Conservation (phyloP, 2,888 invertebrate genomes). For the Hedychridium roseum region DNA sequence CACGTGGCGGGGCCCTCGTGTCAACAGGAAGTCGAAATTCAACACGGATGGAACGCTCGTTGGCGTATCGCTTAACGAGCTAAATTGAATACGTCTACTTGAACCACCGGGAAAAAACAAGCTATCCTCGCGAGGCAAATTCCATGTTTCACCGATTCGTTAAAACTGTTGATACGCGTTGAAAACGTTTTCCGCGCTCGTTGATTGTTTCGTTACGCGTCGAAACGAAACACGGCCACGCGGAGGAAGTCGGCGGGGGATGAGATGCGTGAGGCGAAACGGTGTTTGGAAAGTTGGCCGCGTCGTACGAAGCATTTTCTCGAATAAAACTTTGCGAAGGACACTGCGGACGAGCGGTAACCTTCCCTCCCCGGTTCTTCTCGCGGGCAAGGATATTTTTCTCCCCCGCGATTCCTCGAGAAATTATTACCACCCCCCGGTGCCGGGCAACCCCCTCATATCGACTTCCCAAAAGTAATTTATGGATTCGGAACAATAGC, state of each 20-base stretch:
- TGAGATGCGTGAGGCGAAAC: conserved; percentile 17
- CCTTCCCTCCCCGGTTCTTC: conserved; percentile 8
- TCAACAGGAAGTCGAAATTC: too few relatives aligned
- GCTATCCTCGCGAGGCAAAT: background rate
- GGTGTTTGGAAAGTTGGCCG: conserved; percentile 34
- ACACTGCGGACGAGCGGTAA: conserved; percentile 5
- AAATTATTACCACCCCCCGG: conserved; percentile 28
- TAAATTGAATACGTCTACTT: too few relatives aligned
- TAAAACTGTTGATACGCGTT: too few relatives aligned
- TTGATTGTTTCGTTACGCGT: background rate
- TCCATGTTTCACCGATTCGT: too few relatives aligned
- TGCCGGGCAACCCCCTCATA: conserved; percentile 1
- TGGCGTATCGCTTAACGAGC: too few relatives aligned
- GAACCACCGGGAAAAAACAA: background rate
- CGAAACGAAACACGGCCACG: background rate
- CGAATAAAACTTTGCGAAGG: conserved; percentile 17
- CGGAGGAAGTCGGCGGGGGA: conserved; percentile 1
- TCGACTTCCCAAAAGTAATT: conserved; percentile 27
- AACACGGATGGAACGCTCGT: too few relatives aligned
- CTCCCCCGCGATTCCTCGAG: conserved; percentile 19
- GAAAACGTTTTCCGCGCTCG: too few relatives aligned
- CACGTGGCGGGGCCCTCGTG: too few relatives aligned
- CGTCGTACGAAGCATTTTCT: conserved; percentile 27
- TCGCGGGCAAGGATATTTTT: conserved; percentile 29
- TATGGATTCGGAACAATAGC: conserved; percentile 26